Conservation (phyloP, 2,797 vertebrate species). For the Otolemur crassicaudatus region DNA sequence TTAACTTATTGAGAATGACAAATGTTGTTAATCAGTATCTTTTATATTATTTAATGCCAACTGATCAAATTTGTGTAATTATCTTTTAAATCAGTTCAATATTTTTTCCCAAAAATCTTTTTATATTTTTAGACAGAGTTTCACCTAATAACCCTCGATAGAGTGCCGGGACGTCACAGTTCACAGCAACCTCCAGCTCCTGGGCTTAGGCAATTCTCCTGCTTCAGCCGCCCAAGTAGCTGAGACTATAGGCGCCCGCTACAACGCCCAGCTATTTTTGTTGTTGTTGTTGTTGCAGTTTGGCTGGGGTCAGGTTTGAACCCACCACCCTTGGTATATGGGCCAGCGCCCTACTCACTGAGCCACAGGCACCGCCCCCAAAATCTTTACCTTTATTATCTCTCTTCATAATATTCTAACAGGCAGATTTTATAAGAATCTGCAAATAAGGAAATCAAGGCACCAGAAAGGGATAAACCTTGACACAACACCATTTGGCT, state of each 20-base stretch:
- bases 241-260: too few species aligned
- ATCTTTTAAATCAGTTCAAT: not conserved
- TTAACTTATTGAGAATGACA: not conserved
- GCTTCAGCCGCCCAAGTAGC: too few species aligned
- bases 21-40: not conserved
- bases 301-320: too few species aligned
- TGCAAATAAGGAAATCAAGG: not conserved
- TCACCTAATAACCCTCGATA: too few species aligned
- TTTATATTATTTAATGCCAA: not conserved
- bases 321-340: too few species aligned
- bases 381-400: constrained; percentile 9
- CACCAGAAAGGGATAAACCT: not conserved
- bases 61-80: not conserved
- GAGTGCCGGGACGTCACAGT: too few species aligned
- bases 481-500: not conserved
- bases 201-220: too few species aligned
- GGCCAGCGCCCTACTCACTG: too few species aligned
- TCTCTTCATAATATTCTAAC: not conserved
- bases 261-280: too few species aligned
- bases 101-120: not conserved
- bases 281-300: too few species aligned
- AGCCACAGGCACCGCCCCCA: not conserved
- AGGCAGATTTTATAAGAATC: not conserved
- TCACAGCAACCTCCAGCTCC: too few species aligned
- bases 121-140: too few species aligned